phyloP scores from a whole-genome alignment of 2,113 vertebrate genomes.

The Saccopteryx bilineata region DNA sequence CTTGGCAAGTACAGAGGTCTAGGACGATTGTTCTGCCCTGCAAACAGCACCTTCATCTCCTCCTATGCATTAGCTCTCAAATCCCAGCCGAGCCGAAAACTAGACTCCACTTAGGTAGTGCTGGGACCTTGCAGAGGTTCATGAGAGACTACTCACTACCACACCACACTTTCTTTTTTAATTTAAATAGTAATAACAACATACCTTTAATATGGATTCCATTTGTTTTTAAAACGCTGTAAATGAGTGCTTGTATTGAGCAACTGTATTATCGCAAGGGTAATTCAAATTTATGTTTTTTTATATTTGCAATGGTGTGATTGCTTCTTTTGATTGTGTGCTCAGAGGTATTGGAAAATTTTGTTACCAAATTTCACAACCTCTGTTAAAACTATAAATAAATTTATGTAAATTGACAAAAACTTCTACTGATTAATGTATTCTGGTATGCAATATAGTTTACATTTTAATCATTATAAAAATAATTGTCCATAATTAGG shows the following conservation, averaged over 20 bases:
- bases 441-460: conserved; percentile 53
- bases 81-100: neutral
- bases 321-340: conserved; percentile 47
- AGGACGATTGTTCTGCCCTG: neutral
- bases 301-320: conserved; percentile 55
- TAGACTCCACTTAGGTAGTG: neutral
- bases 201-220: conserved; percentile 46
- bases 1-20: neutral
- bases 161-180: conserved; percentile 35
- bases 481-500: conserved; percentile 52
- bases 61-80: neutral
- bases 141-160: conserved; percentile 39
- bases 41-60: rapidly evolving
- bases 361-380: conserved; percentile 60
- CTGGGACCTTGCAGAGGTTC: conserved; percentile 58
- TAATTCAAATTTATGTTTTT: conserved; percentile 75
- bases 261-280: conserved; percentile 19
- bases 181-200: neutral
- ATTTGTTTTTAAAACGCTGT: conserved; percentile 64
- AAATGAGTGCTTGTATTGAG: conserved; percentile 46
- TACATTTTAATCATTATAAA: conserved; percentile 50
- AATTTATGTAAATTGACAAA: conserved; percentile 63
- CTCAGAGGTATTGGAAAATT: neutral
- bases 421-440: conserved; percentile 50
- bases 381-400: conserved; percentile 45